Conservation (phyloP, 2,888 invertebrate genomes). For the Monoplex corrugatus region DNA sequence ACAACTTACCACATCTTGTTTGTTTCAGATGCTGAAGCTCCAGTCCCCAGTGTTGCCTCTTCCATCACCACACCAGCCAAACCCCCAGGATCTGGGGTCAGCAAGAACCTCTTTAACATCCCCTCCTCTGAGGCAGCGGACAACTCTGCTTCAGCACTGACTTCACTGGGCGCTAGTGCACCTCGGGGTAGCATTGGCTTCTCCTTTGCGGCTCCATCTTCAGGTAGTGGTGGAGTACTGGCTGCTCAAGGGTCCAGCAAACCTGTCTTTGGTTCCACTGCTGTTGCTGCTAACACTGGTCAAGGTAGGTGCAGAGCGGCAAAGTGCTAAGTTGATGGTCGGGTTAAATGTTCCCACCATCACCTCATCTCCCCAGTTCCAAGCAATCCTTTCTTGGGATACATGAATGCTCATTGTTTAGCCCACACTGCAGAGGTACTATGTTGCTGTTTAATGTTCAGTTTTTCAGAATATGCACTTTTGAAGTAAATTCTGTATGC, state of each 20-base stretch:
- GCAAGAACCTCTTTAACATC: slow-evolving; percentile 54
- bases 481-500: too few species aligned
- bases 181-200: neutral
- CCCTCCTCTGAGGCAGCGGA: slow-evolving; percentile 6
- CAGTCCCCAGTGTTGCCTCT: neutral
- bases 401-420: too few species aligned
- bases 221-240: neutral
- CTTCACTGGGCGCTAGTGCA: slow-evolving; percentile 38
- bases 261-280: slow-evolving; percentile 32
- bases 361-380: too few species aligned
- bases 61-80: neutral
- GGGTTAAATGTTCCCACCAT: too few species aligned
- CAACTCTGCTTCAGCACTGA: neutral
- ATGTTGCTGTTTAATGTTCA: too few species aligned
- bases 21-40: too few species aligned
- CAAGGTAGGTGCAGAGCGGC: neutral
- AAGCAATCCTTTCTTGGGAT: too few species aligned
- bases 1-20: too few species aligned
- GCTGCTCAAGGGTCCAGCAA: slow-evolving; percentile 31
- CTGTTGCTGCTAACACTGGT: neutral
- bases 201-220: neutral
- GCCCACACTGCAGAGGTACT: too few species aligned
- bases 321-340: too few species aligned
- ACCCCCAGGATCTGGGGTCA: slow-evolving; percentile 20
- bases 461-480: too few species aligned